These are phyloP conservation scores for Mellilla xanthometata DNA, from an alignment of 2,888 invertebrate species.

Conservation along the genomic window DNA sequence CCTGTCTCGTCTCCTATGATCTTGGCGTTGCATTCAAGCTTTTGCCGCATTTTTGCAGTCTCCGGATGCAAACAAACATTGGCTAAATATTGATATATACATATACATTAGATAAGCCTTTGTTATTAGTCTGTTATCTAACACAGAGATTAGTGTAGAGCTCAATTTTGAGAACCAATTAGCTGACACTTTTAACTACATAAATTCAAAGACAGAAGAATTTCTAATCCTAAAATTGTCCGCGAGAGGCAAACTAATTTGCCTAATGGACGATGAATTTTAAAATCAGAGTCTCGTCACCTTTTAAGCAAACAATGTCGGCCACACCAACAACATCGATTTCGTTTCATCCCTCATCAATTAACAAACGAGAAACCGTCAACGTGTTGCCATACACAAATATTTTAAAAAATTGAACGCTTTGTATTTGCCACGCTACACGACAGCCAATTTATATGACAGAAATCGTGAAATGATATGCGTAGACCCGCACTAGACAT, in stretches of 20 bases:
- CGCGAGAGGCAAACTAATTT: constrained; percentile 16
- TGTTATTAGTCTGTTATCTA: too few relatives aligned
- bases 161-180: neutral
- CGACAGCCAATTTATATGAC: constrained; percentile 3
- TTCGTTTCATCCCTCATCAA: constrained; percentile 30
- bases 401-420: constrained; percentile 4
- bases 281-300: constrained; percentile 26
- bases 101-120: too few relatives aligned
- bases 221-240: constrained; percentile 15
- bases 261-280: constrained; percentile 21
- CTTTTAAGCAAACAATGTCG: constrained; percentile 25
- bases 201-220: constrained; percentile 8
- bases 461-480: neutral
- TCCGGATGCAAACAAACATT: constrained; percentile 21
- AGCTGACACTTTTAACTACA: constrained; percentile 5
- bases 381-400: constrained; percentile 19
- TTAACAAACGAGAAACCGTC: constrained; percentile 28
- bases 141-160: too few relatives aligned
- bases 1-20: constrained; percentile 29
- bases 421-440: constrained; percentile 1
- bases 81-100: constrained; percentile 8
- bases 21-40: constrained; percentile 21
- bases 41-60: constrained; percentile 27
- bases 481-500: constrained; percentile 1
- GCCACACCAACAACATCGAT: constrained; percentile 30